A percentile compares a stretch with the other conserved stretches of the same genome.
These are phyloP conservation scores for Brachyptera putata DNA, from an alignment of 2,888 invertebrate genomes.

Conservation along the genomic window DNA sequence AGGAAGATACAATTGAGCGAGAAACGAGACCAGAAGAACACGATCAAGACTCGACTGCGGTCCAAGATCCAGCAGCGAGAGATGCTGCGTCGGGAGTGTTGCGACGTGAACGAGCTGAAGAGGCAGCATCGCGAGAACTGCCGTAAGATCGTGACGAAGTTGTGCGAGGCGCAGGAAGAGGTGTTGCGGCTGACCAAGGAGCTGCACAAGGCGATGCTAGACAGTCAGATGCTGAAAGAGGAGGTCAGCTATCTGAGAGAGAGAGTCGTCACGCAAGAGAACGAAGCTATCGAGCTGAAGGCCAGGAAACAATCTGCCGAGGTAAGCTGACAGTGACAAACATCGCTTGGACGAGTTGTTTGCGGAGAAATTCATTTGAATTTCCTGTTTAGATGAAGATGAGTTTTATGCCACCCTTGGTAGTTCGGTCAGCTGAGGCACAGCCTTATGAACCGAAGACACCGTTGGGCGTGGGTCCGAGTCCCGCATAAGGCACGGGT, in stretches of 20 bases:
- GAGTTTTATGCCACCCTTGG: too few species aligned
- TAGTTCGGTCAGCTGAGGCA: too few species aligned
- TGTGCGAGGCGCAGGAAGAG: background rate
- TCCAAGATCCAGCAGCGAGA: background rate
- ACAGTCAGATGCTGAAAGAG: background rate
- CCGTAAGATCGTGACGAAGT: background rate
- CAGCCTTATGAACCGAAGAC: too few species aligned
- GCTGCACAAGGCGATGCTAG: conserved; percentile 40
- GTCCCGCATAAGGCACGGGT: too few species aligned
- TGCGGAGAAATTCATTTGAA: too few species aligned
- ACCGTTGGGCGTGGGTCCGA: too few species aligned
- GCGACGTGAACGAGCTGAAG: background rate
- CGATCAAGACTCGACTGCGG: background rate
- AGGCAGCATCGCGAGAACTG: background rate
- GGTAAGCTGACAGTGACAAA: background rate
- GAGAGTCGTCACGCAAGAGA: background rate
- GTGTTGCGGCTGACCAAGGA: conserved; percentile 43
- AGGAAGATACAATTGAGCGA: background rate
- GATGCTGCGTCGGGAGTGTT: background rate
- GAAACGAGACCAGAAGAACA: background rate
- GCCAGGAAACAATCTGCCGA: background rate
- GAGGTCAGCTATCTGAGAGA: background rate
- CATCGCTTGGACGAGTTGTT: too few species aligned
- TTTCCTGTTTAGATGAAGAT: too few species aligned
- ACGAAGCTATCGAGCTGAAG: background rate